These are phyloP conservation scores for Saguinus imperator DNA, from an alignment of 2,113 vertebrate species.

Conservation along the genomic window DNA sequence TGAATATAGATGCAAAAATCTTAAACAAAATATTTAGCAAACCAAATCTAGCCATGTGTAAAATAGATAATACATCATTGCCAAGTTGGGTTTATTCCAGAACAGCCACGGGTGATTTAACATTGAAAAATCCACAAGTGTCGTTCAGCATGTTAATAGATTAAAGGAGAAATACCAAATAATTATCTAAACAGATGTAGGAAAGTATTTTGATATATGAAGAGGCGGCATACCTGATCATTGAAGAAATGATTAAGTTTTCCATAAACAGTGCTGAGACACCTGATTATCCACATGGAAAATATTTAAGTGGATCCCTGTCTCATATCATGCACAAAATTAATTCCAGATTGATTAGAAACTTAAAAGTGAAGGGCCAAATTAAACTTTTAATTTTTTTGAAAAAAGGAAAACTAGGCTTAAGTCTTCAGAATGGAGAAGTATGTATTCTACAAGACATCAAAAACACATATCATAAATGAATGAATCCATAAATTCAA, in stretches of 20 bases:
- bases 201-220: neutral
- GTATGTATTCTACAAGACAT: neutral
- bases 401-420: neutral
- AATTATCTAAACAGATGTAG: neutral
- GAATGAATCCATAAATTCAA: neutral
- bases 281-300: neutral
- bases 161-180: neutral
- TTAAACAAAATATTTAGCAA: conserved; percentile 52
- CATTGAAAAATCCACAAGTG: neutral
- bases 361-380: neutral
- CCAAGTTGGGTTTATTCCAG: neutral
- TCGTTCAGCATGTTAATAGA: neutral
- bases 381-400: neutral
- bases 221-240: neutral
- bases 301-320: neutral
- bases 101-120: conserved; percentile 11
- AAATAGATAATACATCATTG: conserved; percentile 1
- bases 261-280: neutral
- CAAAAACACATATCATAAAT: neutral
- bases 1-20: conserved; percentile 15
- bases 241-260: neutral
- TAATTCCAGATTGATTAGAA: neutral
- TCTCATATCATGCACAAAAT: neutral
- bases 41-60: neutral
- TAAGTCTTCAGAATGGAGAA: neutral